These are phyloP conservation scores for Mesembrinibis cayennensis DNA, from an alignment of 2,113 vertebrate species.

Conservation along the genomic window DNA sequence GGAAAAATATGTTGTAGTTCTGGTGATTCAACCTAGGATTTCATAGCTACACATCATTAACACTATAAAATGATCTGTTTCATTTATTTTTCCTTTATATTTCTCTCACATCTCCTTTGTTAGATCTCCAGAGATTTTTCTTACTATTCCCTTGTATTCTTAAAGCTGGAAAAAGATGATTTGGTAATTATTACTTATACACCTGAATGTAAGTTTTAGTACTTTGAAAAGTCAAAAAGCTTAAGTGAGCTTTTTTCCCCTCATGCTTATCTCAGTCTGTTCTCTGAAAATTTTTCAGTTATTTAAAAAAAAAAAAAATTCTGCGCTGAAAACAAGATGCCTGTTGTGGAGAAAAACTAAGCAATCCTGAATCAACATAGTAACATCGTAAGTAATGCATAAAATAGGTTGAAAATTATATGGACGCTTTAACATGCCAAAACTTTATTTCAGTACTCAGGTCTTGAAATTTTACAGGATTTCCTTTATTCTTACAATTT, in stretches of 20 bases:
- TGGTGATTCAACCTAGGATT: slow-evolving; percentile 29
- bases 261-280: not conserved
- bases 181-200: not conserved
- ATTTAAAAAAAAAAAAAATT: not conserved
- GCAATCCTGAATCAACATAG: not conserved
- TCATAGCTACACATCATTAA: slow-evolving; percentile 48
- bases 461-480: not conserved
- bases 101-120: not conserved
- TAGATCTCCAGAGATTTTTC: not conserved
- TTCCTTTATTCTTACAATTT: not conserved
- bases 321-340: not conserved
- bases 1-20: slow-evolving; percentile 21
- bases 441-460: not conserved
- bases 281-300: not conserved
- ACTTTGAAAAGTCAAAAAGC: not conserved
- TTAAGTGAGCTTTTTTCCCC: not conserved
- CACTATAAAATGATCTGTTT: slow-evolving; percentile 44
- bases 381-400: not conserved
- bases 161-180: not conserved
- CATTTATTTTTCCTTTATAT: slow-evolving; percentile 21
- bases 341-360: not conserved
- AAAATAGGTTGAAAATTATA: not conserved
- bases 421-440: not conserved
- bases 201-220: not conserved
- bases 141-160: not conserved